Evolutionary conservation across 2,797 vertebrate genomes (phyloP).

Genomic region (Sebastes nivosus): DNA sequence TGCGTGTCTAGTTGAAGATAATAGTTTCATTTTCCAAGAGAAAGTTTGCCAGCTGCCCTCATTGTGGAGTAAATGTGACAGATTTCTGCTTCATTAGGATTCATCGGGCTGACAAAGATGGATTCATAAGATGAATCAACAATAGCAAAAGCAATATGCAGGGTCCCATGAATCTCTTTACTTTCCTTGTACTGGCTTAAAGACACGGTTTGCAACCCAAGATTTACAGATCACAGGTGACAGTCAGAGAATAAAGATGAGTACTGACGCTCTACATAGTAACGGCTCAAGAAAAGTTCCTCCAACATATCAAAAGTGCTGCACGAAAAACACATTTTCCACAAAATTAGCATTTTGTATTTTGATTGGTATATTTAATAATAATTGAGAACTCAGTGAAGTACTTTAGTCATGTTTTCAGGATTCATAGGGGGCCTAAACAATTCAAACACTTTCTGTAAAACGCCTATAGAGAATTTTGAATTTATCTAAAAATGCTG

Average conservation of each 20-base stretch:
- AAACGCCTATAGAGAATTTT: background rate
- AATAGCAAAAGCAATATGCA: slow-evolving; percentile 43
- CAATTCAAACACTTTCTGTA: background rate
- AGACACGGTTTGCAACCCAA: slow-evolving; percentile 7
- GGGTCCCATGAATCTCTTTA: slow-evolving; percentile 32
- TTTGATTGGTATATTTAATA: background rate
- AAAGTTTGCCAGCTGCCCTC: slow-evolving; percentile 77
- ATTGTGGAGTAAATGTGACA: slow-evolving; percentile 77
- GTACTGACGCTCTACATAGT: background rate
- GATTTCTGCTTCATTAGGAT: slow-evolving; percentile 76
- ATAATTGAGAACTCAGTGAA: background rate
- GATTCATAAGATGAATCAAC: slow-evolving; percentile 65
- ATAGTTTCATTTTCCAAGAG: slow-evolving; percentile 79
- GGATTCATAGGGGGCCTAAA: background rate
- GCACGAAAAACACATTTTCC: background rate
- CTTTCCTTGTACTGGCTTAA: slow-evolving; percentile 7
- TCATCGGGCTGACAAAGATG: slow-evolving; percentile 68
- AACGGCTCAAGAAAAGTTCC: background rate
- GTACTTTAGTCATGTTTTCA: background rate
- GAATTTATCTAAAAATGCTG: background rate
- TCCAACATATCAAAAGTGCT: background rate
- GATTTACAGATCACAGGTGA: slow-evolving; percentile 35
- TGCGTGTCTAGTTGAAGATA: slow-evolving; percentile 79
- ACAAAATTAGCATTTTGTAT: background rate
- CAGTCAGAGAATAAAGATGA: slow-evolving; percentile 17